These are phyloP conservation scores for Volucella zonaria DNA, from an alignment of 2,888 invertebrate genomes.

Conservation along the genomic window DNA sequence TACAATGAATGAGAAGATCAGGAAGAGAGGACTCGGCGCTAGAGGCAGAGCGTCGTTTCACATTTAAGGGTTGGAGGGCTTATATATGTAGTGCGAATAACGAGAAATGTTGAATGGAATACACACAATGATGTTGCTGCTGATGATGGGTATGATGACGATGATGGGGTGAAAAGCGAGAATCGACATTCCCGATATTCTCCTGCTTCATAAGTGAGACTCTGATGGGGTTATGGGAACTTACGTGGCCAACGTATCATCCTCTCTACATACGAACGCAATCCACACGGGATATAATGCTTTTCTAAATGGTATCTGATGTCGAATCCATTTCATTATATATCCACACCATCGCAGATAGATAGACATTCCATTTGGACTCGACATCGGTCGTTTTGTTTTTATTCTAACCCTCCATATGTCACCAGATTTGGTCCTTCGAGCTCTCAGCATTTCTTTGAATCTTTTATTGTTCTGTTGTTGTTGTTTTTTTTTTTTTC, in stretches of 20 bases:
- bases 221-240: neutral
- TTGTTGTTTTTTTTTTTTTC: conserved; percentile 18
- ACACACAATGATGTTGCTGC: conserved; percentile 58
- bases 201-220: neutral
- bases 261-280: neutral
- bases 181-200: neutral
- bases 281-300: conserved; percentile 38
- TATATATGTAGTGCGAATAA: too few species aligned
- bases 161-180: conserved; percentile 55
- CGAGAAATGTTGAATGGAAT: conserved; percentile 21
- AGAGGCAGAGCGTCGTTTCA: neutral
- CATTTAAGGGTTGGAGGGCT: neutral
- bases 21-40: neutral
- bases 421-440: conserved; percentile 52
- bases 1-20: conserved; percentile 27
- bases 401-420: conserved; percentile 39
- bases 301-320: conserved; percentile 70
- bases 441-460: conserved; percentile 17
- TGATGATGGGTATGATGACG: conserved; percentile 24
- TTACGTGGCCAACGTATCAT: conserved; percentile 35
- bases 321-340: conserved; percentile 60
- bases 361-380: neutral
- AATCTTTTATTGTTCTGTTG: conserved; percentile 44
- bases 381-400: conserved; percentile 20
- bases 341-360: conserved; percentile 4